Evolutionary conservation across 2,113 vertebrate genomes (phyloP).

Genomic region (Etia nguti): DNA sequence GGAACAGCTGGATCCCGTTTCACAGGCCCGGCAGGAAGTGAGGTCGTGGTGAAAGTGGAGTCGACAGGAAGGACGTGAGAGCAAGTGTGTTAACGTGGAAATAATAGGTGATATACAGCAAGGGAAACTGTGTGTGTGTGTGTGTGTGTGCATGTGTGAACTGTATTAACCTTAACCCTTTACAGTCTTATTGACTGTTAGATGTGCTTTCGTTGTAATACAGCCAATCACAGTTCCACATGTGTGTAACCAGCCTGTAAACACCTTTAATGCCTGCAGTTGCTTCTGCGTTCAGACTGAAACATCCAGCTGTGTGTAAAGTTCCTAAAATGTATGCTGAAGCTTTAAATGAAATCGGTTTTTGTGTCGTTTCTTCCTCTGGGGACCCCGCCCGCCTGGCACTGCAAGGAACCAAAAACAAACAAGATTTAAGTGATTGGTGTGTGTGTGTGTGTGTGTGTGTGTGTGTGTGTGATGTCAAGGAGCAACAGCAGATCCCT

Average conservation of each 20-base stretch:
- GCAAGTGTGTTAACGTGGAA: background rate
- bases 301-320: background rate
- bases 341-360: background rate
- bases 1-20: slow-evolving; percentile 34
- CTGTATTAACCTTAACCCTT: background rate
- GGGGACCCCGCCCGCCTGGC: background rate
- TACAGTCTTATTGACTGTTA: background rate
- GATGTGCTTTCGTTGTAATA: background rate
- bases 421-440: background rate
- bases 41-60: slow-evolving; percentile 42
- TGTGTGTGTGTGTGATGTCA: background rate
- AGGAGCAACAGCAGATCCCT: background rate
- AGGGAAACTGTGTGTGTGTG: background rate
- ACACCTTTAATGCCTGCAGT: background rate
- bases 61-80: background rate
- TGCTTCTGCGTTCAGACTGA: background rate
- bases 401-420: background rate
- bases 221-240: background rate
- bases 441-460: background rate
- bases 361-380: accelerated
- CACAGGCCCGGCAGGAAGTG: slow-evolving; percentile 52
- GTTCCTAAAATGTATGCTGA: background rate
- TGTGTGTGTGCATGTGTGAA: background rate
- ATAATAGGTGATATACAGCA: background rate
- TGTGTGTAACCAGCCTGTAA: background rate